Base-by-base conservation (phyloP, 2,113 vertebrate genomes). In the Ophthalmolycus amberensis region DNA sequence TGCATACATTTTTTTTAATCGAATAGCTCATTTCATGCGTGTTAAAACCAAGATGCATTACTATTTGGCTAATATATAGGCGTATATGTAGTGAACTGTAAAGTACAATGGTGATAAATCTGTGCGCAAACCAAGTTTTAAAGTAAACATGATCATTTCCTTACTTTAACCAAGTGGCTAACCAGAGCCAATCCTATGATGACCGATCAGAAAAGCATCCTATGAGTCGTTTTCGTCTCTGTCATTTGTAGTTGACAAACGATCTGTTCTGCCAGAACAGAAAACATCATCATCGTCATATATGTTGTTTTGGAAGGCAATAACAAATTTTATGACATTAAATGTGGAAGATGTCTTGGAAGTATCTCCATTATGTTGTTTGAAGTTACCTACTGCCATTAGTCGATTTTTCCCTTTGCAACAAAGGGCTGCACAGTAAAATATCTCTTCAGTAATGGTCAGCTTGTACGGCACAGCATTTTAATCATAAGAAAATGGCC, bases 371-470 rank as follows among this genome's bases (percentile, higher is more conserved):
- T 34, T 14, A 25, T 34, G 50, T 50, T 71, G 27, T 22, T 40
- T 10, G 32, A 25, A 32, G 34, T 42, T 11, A 44, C 16, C 10
- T 22, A 18, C 9, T 7, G 25, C 52, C 32, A 37, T 16, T 22
- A 29, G 20, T 77, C 4, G 22, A 27, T 71, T 22, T 63, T 71
- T 50, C 6, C 20, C 64, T 58, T 9, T 27, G 37, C 56, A 40
- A 20, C 66, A 59, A 63, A 67, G 58, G 29, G 56, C 46, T 66
- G 70, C 58, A 34, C 74, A 62, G 34, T 58, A 22, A 58, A n/a
- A 50, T 10, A 52, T 20, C n/a, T 38, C 22, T 34, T 56, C 18
- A 29, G 9, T 11, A 54, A 11, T 46, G 48, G 63, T 64, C 12
- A 50, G 11, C 27, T 48, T 58, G 22, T 29, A n/a, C 16, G 11